phyloP scores from a whole-genome alignment of 2,113 vertebrate species.

The Gymnogyps californianus region DNA sequence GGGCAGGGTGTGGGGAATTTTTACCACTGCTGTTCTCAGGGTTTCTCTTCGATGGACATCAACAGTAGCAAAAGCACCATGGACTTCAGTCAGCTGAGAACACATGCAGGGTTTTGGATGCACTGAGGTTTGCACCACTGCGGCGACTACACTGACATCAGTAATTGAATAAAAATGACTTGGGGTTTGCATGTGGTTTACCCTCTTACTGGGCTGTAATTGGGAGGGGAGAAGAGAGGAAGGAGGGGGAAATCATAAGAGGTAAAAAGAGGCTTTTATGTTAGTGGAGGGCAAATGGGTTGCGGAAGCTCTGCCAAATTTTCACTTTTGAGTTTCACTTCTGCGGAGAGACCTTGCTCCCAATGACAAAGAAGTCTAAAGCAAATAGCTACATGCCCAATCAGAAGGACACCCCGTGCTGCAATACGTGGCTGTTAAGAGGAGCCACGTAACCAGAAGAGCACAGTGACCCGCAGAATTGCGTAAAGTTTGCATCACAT shows the following conservation, averaged over 20 bases:
- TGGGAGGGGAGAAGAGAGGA: background rate
- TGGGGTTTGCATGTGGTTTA: background rate
- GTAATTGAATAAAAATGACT: background rate
- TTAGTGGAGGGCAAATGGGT: background rate
- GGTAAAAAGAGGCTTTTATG: background rate
- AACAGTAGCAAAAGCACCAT: background rate
- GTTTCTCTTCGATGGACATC: background rate
- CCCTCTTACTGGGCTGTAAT: background rate
- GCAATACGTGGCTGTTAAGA: background rate
- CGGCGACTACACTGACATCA: fast-evolving
- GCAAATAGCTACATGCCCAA: background rate
- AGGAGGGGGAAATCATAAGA: background rate
- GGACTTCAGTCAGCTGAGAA: background rate
- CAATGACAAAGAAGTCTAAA: background rate
- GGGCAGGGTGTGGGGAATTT: background rate
- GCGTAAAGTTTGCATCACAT: background rate
- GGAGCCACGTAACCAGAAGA: background rate
- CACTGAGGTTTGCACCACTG: background rate
- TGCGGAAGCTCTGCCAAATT: background rate
- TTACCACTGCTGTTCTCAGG: background rate
- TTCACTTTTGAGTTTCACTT: background rate
- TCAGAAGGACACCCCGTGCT: background rate
- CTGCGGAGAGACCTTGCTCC: background rate
- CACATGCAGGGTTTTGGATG: background rate
- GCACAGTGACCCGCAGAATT: background rate